These are phyloP conservation scores for Drosophila gunungcola DNA, from an alignment of 1,140 invertebrate genomes.

Conservation along the genomic window DNA sequence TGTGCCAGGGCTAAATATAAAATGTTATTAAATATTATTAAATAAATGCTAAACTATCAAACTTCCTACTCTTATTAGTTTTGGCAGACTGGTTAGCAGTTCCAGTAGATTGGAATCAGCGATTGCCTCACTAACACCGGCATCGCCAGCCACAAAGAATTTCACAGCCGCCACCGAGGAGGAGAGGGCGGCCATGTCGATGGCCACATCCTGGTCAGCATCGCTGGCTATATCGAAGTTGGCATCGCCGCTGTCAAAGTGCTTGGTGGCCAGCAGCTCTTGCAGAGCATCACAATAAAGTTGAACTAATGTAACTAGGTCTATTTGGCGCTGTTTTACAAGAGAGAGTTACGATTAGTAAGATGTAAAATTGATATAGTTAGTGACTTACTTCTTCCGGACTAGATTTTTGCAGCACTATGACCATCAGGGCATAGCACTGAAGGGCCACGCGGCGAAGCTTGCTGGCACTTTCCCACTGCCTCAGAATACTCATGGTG, in stretches of 20 bases:
- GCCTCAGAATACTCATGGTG: constrained; percentile 85
- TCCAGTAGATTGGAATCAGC: constrained; percentile 76
- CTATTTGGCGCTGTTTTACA: constrained; percentile 86
- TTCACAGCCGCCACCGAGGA: constrained; percentile 64
- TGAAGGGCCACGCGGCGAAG: constrained; percentile 85
- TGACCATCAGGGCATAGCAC: constrained; percentile 87
- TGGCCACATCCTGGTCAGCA: constrained; percentile 58
- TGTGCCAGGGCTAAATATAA: constrained; percentile 61
- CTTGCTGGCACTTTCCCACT: constrained; percentile 75
- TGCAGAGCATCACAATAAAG: constrained; percentile 85
- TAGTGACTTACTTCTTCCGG: constrained; percentile 86
- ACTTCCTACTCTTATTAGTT: constrained; percentile 49
- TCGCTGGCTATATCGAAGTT: constrained; percentile 76
- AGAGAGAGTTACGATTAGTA: neutral
- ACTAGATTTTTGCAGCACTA: constrained; percentile 86
- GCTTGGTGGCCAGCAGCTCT: constrained; percentile 69
- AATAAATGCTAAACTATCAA: neutral
- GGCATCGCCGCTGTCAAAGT: constrained; percentile 66
- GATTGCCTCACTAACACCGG: constrained; percentile 60
- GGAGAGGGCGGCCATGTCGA: constrained; percentile 70
- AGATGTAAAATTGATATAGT: too few relatives aligned
- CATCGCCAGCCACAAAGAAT: constrained; percentile 46
- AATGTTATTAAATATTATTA: neutral
- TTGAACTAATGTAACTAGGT: constrained; percentile 86
- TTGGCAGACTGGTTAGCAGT: constrained; percentile 66